Conservation (phyloP, 1,140 invertebrate species). For the Whitmania pigra region DNA sequence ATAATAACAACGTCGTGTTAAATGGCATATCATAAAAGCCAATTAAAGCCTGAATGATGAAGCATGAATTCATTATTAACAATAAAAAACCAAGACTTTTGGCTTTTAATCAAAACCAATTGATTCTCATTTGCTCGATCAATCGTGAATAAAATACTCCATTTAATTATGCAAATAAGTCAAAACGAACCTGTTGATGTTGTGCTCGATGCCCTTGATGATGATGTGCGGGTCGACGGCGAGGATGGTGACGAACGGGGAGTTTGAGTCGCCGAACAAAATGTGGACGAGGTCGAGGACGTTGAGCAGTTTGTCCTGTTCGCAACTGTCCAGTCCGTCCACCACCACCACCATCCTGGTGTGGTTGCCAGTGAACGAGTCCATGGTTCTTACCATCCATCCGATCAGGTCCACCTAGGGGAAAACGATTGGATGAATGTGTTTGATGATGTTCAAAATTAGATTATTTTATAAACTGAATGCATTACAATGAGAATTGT, state of each 20-base stretch:
- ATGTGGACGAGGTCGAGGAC: constrained; percentile 86
- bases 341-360: constrained; percentile 85
- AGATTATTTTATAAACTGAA: background rate
- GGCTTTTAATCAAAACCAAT: too few relatives aligned
- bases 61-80: too few relatives aligned
- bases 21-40: too few relatives aligned
- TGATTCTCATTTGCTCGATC: too few relatives aligned
- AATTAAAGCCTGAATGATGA: too few relatives aligned
- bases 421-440: background rate
- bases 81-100: too few relatives aligned
- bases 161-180: constrained; percentile 41
- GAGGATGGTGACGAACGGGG: constrained; percentile 81
- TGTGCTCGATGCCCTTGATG: constrained; percentile 85
- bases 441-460: background rate
- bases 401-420: constrained; percentile 34
- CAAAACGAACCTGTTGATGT: constrained; percentile 62
- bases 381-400: constrained; percentile 53
- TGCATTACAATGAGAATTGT: background rate
- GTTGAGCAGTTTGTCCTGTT: constrained; percentile 81
- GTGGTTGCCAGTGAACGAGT: constrained; percentile 77
- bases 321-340: constrained; percentile 91
- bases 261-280: constrained; percentile 74
- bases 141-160: too few relatives aligned
- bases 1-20: too few relatives aligned
- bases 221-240: constrained; percentile 94